Base-by-base conservation (phyloP, 2,797 vertebrate species). In the Xerus rutilus region DNA sequence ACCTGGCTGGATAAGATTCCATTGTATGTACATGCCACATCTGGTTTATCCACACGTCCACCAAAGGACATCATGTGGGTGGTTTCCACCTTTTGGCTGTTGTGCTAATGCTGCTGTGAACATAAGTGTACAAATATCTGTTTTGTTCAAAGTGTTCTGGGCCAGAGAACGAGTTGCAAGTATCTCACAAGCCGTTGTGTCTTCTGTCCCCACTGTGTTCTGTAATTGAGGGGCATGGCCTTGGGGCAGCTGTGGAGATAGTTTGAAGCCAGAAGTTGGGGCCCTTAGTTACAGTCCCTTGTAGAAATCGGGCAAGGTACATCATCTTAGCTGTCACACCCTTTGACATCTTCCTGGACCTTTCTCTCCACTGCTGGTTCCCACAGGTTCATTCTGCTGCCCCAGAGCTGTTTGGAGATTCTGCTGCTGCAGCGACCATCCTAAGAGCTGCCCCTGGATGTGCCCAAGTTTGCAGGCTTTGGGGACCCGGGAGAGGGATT, bases 21-120 rank as follows among this genome's bases (percentile, higher is more conserved):
- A 17, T 8, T 5, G 1, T 70, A 0, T 23, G 13, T 67, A 3
- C 1, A 0, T 7, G 20, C 6, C 25, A 49, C 8, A 32, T 57
- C 47, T 65, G 20, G 8, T 62, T 94, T 45, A 18, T 21, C 57
- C 17, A 3, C 23, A 57, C 35, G 0, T 39, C 88, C 67, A 4
- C 14, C 0, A 0, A 0, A 18, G 65, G 74, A 70, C 35, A 17
- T 4, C 35, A 17, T 4, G 15, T 1, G 9, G 45, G 32, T 20
- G 47, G 2, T 70, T 65, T 67, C 39, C 7, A 18, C 21, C 28
- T 86, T 65, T 69, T 20, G 28, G 43, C 70, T 79, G 1, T 43
- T 25, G 65, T 74, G 83, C 39, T 2, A 12, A 73, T 5, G 43
- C 57, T 54, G 8, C 35, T 57, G 70, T 91, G 73, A 73, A 77